These are phyloP conservation scores for Drepana falcataria DNA, from an alignment of 2,888 invertebrate genomes.

Conservation along the genomic window DNA sequence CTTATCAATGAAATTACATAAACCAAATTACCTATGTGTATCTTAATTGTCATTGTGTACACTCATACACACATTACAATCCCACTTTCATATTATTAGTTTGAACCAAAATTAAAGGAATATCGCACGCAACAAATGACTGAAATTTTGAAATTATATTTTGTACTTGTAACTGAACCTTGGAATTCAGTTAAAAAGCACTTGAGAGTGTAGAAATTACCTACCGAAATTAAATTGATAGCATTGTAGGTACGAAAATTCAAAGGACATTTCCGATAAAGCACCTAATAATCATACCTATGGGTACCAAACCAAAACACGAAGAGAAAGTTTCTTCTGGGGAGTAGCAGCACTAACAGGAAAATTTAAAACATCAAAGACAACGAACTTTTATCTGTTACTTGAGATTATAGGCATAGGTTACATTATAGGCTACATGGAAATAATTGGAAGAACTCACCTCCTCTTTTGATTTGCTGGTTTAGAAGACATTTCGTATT, in stretches of 20 bases:
- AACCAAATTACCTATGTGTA: no score
- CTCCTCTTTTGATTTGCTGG: conserved; percentile 84
- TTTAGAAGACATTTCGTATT: conserved; percentile 69
- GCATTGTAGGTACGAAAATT: no score
- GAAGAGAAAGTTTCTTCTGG: conserved; percentile 33
- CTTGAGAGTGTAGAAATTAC: no score
- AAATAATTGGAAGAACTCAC: conserved; percentile 60
- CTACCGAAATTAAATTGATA: no score
- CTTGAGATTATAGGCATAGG: conserved; percentile 6
- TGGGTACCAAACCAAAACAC: background rate
- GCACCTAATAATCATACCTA: no score
- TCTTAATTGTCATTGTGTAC: no score
- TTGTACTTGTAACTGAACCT: background rate
- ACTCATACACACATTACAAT: no score
- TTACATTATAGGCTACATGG: conserved; percentile 10
- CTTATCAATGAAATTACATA: no score
- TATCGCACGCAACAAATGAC: no score
- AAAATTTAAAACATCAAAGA: conserved; percentile 20
- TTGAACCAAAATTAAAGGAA: no score
- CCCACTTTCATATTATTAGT: no score
- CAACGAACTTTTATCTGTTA: conserved; percentile 1
- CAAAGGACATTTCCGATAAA: no score
- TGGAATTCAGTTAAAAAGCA: background rate
- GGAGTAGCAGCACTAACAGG: conserved; percentile 20
- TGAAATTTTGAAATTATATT: background rate